Percentiles rank a stretch among this genome's conserved stretches.
These are phyloP conservation scores for Urocynchramus pylzowi DNA, from an alignment of 2,113 vertebrate species.

Conservation along the genomic window DNA sequence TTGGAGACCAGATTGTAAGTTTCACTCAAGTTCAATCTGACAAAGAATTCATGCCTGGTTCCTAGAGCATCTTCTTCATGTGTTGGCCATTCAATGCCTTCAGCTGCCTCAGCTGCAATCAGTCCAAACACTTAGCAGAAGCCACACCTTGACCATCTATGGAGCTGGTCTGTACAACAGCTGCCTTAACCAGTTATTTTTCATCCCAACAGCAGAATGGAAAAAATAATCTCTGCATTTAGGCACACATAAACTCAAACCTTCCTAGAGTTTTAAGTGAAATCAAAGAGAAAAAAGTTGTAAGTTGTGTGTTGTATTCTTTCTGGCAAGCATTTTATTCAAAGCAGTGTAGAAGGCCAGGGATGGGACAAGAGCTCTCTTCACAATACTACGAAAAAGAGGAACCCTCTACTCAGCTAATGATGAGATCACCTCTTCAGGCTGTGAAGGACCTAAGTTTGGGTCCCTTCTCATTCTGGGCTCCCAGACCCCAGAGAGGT, in stretches of 20 bases:
- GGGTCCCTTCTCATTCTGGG: neutral
- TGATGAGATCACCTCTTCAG: neutral
- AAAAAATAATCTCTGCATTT: neutral
- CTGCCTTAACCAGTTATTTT: neutral
- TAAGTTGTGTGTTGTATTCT: neutral
- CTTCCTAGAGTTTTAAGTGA: neutral
- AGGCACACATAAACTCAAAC: neutral
- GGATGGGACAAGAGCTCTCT: neutral
- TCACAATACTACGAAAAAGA: neutral
- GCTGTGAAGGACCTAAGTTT: neutral
- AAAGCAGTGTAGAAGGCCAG: neutral
- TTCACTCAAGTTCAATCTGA: neutral
- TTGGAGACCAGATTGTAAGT: neutral
- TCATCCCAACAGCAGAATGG: neutral
- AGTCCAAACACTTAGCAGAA: neutral
- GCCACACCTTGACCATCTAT: neutral
- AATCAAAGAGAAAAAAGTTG: neutral
- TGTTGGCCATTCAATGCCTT: neutral
- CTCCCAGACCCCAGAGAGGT: neutral
- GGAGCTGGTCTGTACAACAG: neutral
- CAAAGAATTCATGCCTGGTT: neutral
- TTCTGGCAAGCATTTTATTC: neutral
- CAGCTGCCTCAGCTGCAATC: neutral
- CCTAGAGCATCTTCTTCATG: neutral
- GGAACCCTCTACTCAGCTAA: neutral